Conservation (phyloP, 2,888 invertebrate species). For the Heteropelma amictum region DNA sequence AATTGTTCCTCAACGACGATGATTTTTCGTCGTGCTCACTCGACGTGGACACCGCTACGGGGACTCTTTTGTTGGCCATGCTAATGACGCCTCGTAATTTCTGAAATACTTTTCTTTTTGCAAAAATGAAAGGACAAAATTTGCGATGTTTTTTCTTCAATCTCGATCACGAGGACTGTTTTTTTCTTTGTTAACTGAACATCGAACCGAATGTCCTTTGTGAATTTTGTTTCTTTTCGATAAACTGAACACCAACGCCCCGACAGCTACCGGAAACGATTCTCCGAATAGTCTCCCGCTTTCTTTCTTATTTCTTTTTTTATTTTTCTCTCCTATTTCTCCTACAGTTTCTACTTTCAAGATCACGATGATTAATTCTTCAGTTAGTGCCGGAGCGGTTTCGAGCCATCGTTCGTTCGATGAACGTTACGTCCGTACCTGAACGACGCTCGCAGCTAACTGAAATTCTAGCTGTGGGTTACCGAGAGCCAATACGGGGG, state of each 20-base stretch:
- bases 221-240: background rate
- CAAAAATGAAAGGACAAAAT: background rate
- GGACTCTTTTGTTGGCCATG: conserved; percentile 55
- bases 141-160: background rate
- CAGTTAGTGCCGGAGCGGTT: conserved; percentile 2
- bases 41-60: conserved; percentile 38
- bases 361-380: background rate
- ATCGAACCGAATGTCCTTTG: background rate
- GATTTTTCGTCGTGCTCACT: conserved; percentile 26
- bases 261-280: background rate
- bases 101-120: background rate
- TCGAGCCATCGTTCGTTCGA: conserved; percentile 18
- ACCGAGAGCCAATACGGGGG: conserved; percentile 40
- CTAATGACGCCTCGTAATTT: conserved; percentile 5
- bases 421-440: conserved; percentile 42
- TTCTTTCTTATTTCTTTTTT: background rate
- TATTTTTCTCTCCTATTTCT: background rate
- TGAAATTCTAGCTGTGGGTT: conserved; percentile 40
- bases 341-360: background rate
- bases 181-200: background rate
- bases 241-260: conserved; percentile 29
- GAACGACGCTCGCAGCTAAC: conserved; percentile 45
- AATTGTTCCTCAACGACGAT: conserved; percentile 53
- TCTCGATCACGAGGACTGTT: too few species aligned
- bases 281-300: background rate